Evolutionary conservation across 2,888 invertebrate species (phyloP).

Genomic region (Alitta virens): DNA sequence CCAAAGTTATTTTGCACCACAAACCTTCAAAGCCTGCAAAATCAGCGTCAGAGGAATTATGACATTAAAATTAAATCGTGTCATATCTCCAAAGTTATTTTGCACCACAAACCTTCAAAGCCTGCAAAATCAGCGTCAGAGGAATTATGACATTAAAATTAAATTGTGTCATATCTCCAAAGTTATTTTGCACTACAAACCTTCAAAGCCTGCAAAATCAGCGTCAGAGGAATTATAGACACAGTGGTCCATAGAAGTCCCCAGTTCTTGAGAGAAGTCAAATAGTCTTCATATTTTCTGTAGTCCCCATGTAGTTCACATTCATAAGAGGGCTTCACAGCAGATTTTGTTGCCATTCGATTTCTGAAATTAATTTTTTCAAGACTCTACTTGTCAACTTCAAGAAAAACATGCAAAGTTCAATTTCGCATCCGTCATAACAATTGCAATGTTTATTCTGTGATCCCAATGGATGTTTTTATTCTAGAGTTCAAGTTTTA

Average conservation of each 20-base stretch:
- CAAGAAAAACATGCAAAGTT: too few relatives aligned
- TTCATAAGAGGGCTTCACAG: conserved; percentile 45
- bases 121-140: conserved; percentile 48
- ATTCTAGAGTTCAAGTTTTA: too few relatives aligned
- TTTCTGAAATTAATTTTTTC: too few relatives aligned
- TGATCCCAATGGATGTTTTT: too few relatives aligned
- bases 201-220: conserved; percentile 42
- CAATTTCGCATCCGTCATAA: too few relatives aligned
- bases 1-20: too few relatives aligned
- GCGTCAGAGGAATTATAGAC: conserved; percentile 50
- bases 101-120: conserved; percentile 45
- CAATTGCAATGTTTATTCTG: too few relatives aligned
- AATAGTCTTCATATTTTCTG: conserved; percentile 50
- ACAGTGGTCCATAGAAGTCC: conserved; percentile 49
- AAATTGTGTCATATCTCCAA: too few relatives aligned
- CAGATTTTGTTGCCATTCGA: background rate
- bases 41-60: conserved; percentile 54
- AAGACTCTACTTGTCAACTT: too few relatives aligned
- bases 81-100: too few relatives aligned
- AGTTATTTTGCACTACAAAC: conserved; percentile 31
- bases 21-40: conserved; percentile 44
- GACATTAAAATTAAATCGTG: too few relatives aligned
- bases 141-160: too few relatives aligned
- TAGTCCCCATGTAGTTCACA: conserved; percentile 49
- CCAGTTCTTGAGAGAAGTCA: conserved; percentile 52